phyloP scores from a whole-genome alignment of 2,888 invertebrate species.

The Caenorhabditis virilis region DNA sequence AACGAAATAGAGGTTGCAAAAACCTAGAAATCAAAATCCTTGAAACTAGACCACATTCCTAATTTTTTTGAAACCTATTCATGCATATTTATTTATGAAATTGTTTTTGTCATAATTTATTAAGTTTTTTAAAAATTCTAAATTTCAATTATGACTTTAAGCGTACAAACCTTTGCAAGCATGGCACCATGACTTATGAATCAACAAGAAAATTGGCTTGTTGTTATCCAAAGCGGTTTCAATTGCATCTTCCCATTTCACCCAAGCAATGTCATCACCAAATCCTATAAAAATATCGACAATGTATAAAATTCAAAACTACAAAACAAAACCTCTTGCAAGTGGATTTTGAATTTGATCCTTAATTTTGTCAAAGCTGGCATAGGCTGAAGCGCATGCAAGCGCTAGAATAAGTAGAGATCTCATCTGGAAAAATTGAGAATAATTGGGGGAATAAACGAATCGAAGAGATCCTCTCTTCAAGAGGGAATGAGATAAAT shows the following conservation, averaged over 20 bases:
- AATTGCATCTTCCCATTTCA: conserved; percentile 67
- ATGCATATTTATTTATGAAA: no score
- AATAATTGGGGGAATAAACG: no score
- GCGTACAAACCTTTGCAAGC: conserved; percentile 70
- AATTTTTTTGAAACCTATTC: no score
- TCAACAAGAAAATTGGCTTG: conserved; percentile 71
- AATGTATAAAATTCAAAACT: not conserved
- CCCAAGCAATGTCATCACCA: conserved; percentile 68
- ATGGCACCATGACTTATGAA: conserved; percentile 72
- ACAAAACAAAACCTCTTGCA: conserved; percentile 46
- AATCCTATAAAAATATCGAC: conserved; percentile 52
- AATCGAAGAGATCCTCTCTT: no score
- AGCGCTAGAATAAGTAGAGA: conserved; percentile 37
- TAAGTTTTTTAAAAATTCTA: not conserved
- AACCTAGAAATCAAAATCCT: no score
- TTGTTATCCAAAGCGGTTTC: conserved; percentile 64
- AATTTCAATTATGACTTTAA: not conserved
- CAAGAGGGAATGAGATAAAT: no score
- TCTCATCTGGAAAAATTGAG: conserved; percentile 35
- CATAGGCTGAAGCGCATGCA: conserved; percentile 27
- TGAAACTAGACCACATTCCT: no score
- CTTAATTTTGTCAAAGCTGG: conserved; percentile 54
- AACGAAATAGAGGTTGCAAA: no score
- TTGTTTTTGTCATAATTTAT: no score
- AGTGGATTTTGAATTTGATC: conserved; percentile 63